Evolutionary conservation across 2,888 invertebrate genomes (phyloP).

Genomic region (Ceraclea dissimilis): DNA sequence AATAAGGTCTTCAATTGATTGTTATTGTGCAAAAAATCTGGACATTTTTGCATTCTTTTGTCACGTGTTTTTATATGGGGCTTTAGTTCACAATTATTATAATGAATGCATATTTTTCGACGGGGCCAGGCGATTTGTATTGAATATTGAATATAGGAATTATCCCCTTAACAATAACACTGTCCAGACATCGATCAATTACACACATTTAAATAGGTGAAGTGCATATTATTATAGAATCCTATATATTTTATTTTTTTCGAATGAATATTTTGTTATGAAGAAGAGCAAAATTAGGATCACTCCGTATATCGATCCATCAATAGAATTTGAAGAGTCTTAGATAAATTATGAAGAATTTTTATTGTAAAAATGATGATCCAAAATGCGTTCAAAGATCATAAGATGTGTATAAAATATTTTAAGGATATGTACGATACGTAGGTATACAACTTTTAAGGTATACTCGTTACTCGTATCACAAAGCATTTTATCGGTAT

Average conservation of each 20-base stretch:
- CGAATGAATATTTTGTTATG: not conserved
- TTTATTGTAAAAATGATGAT: no score
- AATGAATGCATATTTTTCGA: constrained; percentile 16
- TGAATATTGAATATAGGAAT: not conserved
- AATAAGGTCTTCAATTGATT: constrained; percentile 15
- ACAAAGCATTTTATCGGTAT: no score
- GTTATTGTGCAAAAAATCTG: constrained; percentile 19
- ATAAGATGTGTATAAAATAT: no score
- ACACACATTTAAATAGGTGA: constrained; percentile 15
- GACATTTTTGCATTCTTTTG: constrained; percentile 19
- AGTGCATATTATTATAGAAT: not conserved
- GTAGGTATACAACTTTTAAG: no score
- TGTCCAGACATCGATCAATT: constrained; percentile 23
- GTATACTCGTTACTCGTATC: no score
- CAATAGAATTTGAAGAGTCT: not conserved
- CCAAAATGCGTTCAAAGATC: no score
- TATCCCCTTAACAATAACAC: constrained; percentile 13
- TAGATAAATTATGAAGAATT: no score
- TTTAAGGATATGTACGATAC: no score
- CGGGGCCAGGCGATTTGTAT: not conserved
- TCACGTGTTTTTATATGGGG: constrained; percentile 12
- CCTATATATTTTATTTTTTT: not conserved
- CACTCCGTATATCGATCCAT: not conserved
- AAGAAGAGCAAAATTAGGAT: not conserved
- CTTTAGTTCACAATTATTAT: not conserved